Evolutionary conservation across 1,140 invertebrate species (phyloP), one percentile per base, ranked within the genome.

Genomic region (Schlechtendalia chinensis): DNA sequence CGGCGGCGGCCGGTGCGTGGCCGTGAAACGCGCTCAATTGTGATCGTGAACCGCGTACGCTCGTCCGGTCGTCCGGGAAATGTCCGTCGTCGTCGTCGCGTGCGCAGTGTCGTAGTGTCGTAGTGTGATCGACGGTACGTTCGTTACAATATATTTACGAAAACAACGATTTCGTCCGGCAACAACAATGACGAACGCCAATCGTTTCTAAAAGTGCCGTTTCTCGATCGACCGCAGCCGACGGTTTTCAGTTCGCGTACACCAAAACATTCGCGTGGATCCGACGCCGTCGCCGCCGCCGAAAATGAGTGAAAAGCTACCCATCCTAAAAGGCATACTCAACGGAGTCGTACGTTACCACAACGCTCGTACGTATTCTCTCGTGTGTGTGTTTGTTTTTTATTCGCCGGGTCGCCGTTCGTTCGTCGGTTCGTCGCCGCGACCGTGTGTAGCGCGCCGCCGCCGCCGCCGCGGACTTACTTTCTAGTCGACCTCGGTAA

Each of bases 251-350:
- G n/a, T n/a, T n/a, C n/a, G n/a, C n/a, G n/a, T n/a, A n/a, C n/a
- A n/a, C n/a, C n/a, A n/a, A n/a, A n/a, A n/a, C n/a, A n/a, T n/a
- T n/a, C n/a, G n/a, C n/a, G n/a, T n/a, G n/a, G n/a, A n/a, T n/a
- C n/a, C n/a, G n/a, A n/a, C n/a, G n/a, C n/a, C n/a, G n/a, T n/a
- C n/a, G n/a, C n/a, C n/a, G n/a, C n/a, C n/a, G n/a, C n/a, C n/a
- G n/a, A n/a, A n/a, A n/a, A 94, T 94, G 93, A 91, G 89, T 86
- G 93, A 94, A 89, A 92, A 94, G 88, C 89, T 94, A 86, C 93
- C 93, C 82, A 94, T 95, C 84, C 89, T 94, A 50, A 95, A 94
- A 86, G 93, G 92, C 82, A 94, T 95, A 86, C 90, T 95, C 77
- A 94, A 94, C 86, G 93, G 93, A 85, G 92, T 92, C 83, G 92